Evolutionary conservation across 2,113 vertebrate species (phyloP), one percentile per base, ranked within the genome.

Genomic region (Alosa alosa): DNA sequence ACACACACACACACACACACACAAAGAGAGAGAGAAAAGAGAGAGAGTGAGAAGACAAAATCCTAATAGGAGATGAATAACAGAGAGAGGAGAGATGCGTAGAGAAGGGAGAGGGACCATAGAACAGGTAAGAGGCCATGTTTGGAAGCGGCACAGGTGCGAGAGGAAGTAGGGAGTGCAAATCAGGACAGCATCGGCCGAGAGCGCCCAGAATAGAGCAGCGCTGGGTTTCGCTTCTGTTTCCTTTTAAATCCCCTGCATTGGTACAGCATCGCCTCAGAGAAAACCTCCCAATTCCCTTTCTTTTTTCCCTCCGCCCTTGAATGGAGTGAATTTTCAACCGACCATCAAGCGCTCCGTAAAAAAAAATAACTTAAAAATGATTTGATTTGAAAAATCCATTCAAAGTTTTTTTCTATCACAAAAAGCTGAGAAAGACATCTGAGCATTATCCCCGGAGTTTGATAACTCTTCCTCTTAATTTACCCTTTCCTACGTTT

Each of bases 71-170:
- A 44, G 41, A 44, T 44, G 41, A 44, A 44, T 2, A 44, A 44
- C 41, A 49, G 47, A 49, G 47, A 10, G 50, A 52, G 50, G 11
- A 17, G 11, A 17, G 11, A 47, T 11, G 10, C 46, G 10, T 47
- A 8, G 46, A 47, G 7, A 47, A 47, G 46, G 11, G 50, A 52
- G 11, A 17, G 50, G 3, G 50, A 52, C 1, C 52, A 18, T 11
- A 13, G 17, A 17, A 55, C 52, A 25, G 60, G 60, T 68, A 68
- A 2, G 60, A 68, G 10, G 60, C 22, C 22, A 68, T 68, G 1
- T 68, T 68, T n/a, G n/a, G 60, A n/a, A 87, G 85, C 87, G 86
- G 3, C n/a, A 25, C 88, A 86, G 85, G 88, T 86, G 84, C 25
- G 45, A 1, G 39, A 86, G 88, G 90, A 89, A 89, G 89, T 87